Percentiles rank a stretch among this genome's conserved stretches.
Conservation (phyloP, 2,113 vertebrate species). For the Laticauda laticaudata region DNA sequence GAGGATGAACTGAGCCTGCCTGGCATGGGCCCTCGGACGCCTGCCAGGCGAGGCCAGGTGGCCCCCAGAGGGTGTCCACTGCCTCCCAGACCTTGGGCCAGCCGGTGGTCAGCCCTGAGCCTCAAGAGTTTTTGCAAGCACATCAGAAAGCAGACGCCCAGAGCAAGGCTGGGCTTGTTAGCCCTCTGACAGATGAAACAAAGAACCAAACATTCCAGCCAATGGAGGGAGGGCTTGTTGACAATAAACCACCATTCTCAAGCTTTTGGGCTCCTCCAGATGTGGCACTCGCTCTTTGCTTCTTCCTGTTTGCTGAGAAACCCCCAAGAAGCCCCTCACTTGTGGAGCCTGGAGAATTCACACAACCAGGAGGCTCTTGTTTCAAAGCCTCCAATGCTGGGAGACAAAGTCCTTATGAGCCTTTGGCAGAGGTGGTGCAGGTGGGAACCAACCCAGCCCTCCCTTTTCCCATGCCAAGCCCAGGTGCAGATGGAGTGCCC, state of each 20-base stretch:
- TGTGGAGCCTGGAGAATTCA: background rate
- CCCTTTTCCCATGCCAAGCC: background rate
- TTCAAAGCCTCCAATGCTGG: background rate
- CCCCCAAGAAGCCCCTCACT: background rate
- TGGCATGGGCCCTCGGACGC: background rate
- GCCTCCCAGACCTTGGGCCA: background rate
- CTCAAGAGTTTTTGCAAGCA: background rate
- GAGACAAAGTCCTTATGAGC: background rate
- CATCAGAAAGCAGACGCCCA: background rate
- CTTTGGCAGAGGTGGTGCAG: background rate
- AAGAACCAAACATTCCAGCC: background rate
- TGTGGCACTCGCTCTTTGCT: background rate
- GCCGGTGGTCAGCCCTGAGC: background rate
- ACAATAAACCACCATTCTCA: background rate
- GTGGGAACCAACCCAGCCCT: background rate
- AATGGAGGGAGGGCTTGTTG: background rate
- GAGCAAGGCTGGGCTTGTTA: no score
- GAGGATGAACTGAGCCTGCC: background rate
- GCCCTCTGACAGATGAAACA: background rate
- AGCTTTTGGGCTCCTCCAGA: background rate
- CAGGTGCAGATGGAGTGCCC: background rate
- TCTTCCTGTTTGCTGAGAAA: background rate
- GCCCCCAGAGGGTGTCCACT: background rate
- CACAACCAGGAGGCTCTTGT: background rate
- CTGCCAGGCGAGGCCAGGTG: background rate